Evolutionary conservation across 2,888 invertebrate genomes (phyloP).

Genomic region (Aradus depressus): DNA sequence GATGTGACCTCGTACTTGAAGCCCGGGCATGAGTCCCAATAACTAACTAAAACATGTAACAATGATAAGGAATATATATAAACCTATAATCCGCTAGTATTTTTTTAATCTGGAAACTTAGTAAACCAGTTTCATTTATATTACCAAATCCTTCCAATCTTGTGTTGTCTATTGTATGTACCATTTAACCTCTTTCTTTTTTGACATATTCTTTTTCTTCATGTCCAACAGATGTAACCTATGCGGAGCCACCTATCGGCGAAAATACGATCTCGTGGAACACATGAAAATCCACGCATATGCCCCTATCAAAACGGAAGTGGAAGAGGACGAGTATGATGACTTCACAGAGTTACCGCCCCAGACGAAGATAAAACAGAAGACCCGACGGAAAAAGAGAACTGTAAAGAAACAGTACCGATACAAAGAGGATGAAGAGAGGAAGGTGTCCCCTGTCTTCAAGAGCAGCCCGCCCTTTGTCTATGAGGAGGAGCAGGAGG

Average conservation of each 20-base stretch:
- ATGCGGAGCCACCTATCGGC: conserved; percentile 67
- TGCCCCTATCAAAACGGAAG: conserved; percentile 23
- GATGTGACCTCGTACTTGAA: too few species aligned
- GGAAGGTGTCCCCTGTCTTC: not conserved
- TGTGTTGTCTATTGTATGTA: too few species aligned
- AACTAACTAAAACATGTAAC: too few species aligned
- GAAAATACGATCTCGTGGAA: conserved; percentile 69
- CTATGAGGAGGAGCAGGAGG: too few species aligned
- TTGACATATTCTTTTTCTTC: too few species aligned
- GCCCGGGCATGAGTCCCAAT: too few species aligned
- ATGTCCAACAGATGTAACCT: conserved; percentile 68
- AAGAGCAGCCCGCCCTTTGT: not conserved
- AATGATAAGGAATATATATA: too few species aligned
- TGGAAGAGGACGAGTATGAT: conserved; percentile 27
- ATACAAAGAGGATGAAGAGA: not conserved
- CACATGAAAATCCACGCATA: conserved; percentile 52
- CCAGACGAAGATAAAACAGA: conserved; percentile 14
- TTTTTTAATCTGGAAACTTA: too few species aligned
- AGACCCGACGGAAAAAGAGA: conserved; percentile 9
- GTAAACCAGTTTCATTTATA: too few species aligned
- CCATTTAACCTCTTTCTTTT: too few species aligned
- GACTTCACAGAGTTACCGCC: conserved; percentile 17
- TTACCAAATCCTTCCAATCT: too few species aligned
- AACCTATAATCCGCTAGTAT: too few species aligned
- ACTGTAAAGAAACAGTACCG: conserved; percentile 1